Base-by-base conservation (phyloP, 2,797 vertebrate species). In the Lagorchestes hirsutus region DNA sequence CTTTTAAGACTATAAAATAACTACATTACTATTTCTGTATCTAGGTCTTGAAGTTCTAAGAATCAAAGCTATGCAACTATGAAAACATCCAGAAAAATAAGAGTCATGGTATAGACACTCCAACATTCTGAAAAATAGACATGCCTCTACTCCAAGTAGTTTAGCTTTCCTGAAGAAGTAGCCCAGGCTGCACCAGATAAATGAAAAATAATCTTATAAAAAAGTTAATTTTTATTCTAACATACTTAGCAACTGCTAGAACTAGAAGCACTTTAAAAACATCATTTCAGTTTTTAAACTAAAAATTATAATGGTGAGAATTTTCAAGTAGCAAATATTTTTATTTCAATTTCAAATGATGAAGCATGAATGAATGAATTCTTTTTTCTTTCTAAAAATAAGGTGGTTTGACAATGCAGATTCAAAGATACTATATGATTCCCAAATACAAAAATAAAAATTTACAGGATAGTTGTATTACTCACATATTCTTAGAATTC, bases 191-290 rank as follows among this genome's bases (percentile, higher is more conserved):
- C 2, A 90, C 54, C 90, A 96, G 90, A 2, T 93, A 97, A 94
- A 91, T 95, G 87, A 96, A 97, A 95, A 97, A 97, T 95, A 97
- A 97, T 91, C 31, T 93, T 93, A 95, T 56, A 91, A 96, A 96
- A 96, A 97, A 95, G 95, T 93, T 97, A 97, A 96, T 59, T 95
- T 62, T 91, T 40, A 94, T 95, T 94, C 93, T 95, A 94, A 93
- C 57, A 0, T 92, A 95, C 92, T 97, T 94, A 97, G 50, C 56
- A 96, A 2, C 96, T 74, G 57, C 95, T 59, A 94, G 59, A 95
- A 93, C 95, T 28, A 94, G 92, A 96, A 98, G 58, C 50, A 95
- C 90, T 92, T 96, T 93, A 55, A 93, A 94, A 93, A 90, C 93
- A 96, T 94, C 56, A 95, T 87, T 92, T 97, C 74, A 95, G 13